Conservation (phyloP, 2,888 invertebrate species). For the Mechanitis messenoides region DNA sequence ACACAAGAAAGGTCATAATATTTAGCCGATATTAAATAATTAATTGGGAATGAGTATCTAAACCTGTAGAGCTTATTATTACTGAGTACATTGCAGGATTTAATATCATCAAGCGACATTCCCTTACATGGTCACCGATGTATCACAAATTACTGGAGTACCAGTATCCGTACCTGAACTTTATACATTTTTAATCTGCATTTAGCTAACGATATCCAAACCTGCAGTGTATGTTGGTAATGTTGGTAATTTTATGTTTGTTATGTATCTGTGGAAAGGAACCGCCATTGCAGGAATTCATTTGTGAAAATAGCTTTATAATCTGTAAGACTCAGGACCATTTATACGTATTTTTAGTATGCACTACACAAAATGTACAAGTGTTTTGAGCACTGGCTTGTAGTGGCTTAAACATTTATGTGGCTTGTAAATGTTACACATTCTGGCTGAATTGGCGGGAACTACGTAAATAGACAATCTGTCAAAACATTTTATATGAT, state of each 20-base stretch:
- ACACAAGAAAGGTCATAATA: conserved; percentile 9
- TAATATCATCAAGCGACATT: conserved; percentile 53
- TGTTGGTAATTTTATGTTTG: conserved; percentile 67
- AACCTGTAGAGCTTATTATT: too few species aligned
- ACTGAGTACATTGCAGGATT: conserved; percentile 63
- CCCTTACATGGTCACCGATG: conserved; percentile 35
- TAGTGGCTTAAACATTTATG: conserved; percentile 57
- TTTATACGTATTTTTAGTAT: conserved; percentile 57
- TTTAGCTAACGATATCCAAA: conserved; percentile 53
- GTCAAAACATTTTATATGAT: background rate
- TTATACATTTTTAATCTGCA: conserved; percentile 42
- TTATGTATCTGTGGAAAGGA: conserved; percentile 56
- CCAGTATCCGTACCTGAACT: conserved; percentile 28
- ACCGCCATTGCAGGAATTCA: conserved; percentile 41
- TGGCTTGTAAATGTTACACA: conserved; percentile 34
- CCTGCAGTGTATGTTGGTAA: conserved; percentile 68
- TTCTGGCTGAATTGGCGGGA: conserved; percentile 26
- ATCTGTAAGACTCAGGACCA: conserved; percentile 74
- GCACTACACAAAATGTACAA: conserved; percentile 58
- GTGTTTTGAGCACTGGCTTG: conserved; percentile 63
- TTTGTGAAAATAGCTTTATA: conserved; percentile 67
- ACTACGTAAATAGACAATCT: conserved; percentile 13
- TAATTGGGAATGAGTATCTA: too few species aligned
- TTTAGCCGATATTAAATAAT: background rate
- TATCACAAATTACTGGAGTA: conserved; percentile 19